phyloP scores from a whole-genome alignment of 2,888 invertebrate species.

The Anarsia innoxiella region DNA sequence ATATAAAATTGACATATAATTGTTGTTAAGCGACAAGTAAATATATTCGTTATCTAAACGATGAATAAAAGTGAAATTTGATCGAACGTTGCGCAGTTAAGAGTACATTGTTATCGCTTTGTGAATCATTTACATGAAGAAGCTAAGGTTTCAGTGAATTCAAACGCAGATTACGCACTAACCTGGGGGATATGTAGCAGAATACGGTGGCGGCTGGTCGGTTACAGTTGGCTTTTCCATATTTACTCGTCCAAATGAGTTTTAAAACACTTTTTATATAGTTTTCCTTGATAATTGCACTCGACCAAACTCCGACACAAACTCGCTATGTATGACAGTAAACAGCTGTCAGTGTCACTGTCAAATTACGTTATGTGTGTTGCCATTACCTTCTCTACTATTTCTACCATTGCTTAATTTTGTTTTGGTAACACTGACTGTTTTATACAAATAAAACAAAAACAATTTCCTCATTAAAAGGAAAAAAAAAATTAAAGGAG shows the following conservation, averaged over 20 bases:
- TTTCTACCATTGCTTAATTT: neutral
- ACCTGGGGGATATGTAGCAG: conserved; percentile 56
- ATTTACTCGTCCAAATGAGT: conserved; percentile 18
- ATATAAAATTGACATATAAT: too few relatives aligned
- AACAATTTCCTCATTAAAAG: too few relatives aligned
- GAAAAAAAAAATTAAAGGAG: too few relatives aligned
- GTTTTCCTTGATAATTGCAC: conserved; percentile 5
- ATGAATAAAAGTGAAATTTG: conserved; percentile 12
- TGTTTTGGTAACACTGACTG: too few relatives aligned
- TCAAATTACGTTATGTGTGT: conserved; percentile 24
- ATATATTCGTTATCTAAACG: conserved; percentile 9
- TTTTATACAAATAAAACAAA: too few relatives aligned
- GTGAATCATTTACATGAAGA: conserved; percentile 35
- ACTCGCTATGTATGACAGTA: neutral
- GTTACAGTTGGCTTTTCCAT: conserved; percentile 59
- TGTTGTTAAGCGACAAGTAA: too few relatives aligned
- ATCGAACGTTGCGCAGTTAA: conserved; percentile 26
- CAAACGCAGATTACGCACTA: conserved; percentile 19
- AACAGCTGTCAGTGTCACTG: conserved; percentile 10
- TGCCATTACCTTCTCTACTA: neutral
- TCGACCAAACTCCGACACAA: neutral
- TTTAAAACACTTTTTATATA: conserved; percentile 3
- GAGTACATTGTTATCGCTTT: conserved; percentile 40
- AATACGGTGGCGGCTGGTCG: conserved; percentile 72
- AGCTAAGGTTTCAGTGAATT: conserved; percentile 26